Percentiles rank a stretch among this genome's conserved stretches.
phyloP scores from a whole-genome alignment of 1,140 invertebrate genomes.

The Trichogramma pretiosum region DNA sequence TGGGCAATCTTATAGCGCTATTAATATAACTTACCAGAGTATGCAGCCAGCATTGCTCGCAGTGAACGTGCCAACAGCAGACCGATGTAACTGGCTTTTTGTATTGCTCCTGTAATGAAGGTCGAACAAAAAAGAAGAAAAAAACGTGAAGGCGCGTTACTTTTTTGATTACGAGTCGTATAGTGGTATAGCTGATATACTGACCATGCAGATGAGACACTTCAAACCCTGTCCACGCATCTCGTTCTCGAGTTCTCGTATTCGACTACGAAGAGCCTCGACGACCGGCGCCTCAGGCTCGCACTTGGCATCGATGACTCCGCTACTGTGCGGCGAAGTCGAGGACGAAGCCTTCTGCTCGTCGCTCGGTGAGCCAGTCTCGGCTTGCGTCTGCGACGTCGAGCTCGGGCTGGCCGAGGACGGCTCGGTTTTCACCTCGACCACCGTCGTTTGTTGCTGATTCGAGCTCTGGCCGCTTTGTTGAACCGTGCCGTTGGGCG shows the following conservation, averaged over 20 bases:
- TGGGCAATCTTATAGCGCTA: not conserved
- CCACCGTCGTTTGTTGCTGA: constrained; percentile 24
- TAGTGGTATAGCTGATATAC: no score
- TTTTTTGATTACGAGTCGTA: no score
- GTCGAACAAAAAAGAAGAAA: not conserved
- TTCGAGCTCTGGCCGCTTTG: constrained; percentile 26
- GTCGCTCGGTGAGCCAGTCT: constrained; percentile 19
- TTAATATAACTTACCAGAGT: constrained; percentile 55
- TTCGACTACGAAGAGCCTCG: constrained; percentile 60
- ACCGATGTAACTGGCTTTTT: constrained; percentile 87
- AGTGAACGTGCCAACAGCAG: constrained; percentile 93
- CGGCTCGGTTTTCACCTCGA: constrained; percentile 43
- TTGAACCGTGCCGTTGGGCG: constrained; percentile 35
- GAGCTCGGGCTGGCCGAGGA: constrained; percentile 32
- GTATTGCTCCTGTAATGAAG: constrained; percentile 55
- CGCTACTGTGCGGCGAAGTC: constrained; percentile 30
- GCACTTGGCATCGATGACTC: constrained; percentile 37
- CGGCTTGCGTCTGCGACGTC: constrained; percentile 20
- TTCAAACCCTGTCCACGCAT: constrained; percentile 54
- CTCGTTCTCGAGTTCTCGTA: constrained; percentile 60
- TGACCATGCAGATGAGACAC: constrained; percentile 83
- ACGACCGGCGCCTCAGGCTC: constrained; percentile 54
- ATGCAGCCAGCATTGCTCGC: constrained; percentile 87
- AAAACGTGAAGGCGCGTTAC: not conserved
- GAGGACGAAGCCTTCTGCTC: constrained; percentile 44